phyloP scores from a whole-genome alignment of 2,888 invertebrate genomes.

The Epistrophe eligans region DNA sequence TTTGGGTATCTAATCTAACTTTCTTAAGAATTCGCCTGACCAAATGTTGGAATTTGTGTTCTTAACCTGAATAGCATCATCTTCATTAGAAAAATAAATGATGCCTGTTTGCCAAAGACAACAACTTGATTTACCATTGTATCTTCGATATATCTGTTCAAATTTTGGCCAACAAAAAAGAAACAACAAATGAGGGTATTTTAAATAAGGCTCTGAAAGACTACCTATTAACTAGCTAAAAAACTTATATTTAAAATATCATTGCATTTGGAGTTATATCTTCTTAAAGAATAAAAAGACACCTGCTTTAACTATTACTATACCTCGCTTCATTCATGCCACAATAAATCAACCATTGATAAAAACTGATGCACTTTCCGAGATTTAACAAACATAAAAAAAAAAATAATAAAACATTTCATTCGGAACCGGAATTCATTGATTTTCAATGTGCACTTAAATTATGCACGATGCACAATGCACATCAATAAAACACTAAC shows the following conservation, averaged over 20 bases:
- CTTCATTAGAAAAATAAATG: too few relatives aligned
- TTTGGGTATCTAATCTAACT: too few relatives aligned
- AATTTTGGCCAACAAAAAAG: too few relatives aligned
- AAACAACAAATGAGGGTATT: too few relatives aligned
- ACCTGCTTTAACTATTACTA: background rate
- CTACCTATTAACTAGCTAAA: too few relatives aligned
- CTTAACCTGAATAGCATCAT: too few relatives aligned
- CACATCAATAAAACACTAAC: slow-evolving; percentile 19
- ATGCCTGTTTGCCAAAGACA: too few relatives aligned
- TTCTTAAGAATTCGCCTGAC: too few relatives aligned
- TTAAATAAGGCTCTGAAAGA: too few relatives aligned
- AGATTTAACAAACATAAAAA: background rate
- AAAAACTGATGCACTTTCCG: background rate
- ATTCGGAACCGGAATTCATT: slow-evolving; percentile 38
- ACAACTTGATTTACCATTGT: too few relatives aligned
- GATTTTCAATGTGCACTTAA: slow-evolving; percentile 25
- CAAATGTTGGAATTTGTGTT: too few relatives aligned
- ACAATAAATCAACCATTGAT: background rate
- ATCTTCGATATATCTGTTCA: too few relatives aligned
- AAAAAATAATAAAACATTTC: slow-evolving; percentile 13
- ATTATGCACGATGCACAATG: background rate
- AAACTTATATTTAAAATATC: background rate
- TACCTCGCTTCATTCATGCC: slow-evolving; percentile 1
- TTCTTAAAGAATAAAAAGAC: background rate
- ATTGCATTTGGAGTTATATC: background rate